phyloP scores from a whole-genome alignment of 2,797 vertebrate genomes.

The Amazonetta brasiliensis region DNA sequence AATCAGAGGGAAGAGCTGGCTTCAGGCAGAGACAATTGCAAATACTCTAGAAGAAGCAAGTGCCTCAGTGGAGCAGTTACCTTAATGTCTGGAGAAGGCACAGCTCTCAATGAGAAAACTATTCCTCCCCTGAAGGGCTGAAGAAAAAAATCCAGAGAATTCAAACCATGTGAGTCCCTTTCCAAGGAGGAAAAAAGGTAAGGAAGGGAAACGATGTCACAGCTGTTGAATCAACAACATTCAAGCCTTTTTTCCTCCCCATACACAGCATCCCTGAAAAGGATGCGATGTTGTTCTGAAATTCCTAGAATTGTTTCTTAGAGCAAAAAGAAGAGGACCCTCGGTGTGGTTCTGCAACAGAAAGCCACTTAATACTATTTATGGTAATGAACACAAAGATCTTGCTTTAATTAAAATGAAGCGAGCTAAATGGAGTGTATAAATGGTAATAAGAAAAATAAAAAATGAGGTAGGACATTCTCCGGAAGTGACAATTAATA shows the following conservation, averaged over 20 bases:
- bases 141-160: background rate
- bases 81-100: background rate
- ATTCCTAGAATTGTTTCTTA: background rate
- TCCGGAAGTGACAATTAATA: slow-evolving; percentile 36
- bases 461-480: slow-evolving; percentile 62
- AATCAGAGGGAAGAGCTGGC: background rate
- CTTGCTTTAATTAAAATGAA: slow-evolving; percentile 31
- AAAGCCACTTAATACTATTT: slow-evolving; percentile 40
- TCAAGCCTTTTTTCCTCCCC: background rate
- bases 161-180: background rate
- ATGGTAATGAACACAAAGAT: background rate
- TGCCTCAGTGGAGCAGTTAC: background rate
- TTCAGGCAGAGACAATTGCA: background rate
- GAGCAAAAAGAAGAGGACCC: background rate
- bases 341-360: background rate
- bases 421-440: background rate
- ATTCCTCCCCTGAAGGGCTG: background rate
- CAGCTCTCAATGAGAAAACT: background rate
- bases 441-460: background rate
- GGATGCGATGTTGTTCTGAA: slow-evolving; percentile 1
- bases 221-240: background rate
- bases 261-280: background rate
- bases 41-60: background rate
- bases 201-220: background rate
- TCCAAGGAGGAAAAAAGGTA: background rate